Percentiles rank a stretch among this genome's conserved stretches.
These are phyloP conservation scores for Drosophila birchii DNA, from an alignment of 2,888 invertebrate species.

Conservation along the genomic window DNA sequence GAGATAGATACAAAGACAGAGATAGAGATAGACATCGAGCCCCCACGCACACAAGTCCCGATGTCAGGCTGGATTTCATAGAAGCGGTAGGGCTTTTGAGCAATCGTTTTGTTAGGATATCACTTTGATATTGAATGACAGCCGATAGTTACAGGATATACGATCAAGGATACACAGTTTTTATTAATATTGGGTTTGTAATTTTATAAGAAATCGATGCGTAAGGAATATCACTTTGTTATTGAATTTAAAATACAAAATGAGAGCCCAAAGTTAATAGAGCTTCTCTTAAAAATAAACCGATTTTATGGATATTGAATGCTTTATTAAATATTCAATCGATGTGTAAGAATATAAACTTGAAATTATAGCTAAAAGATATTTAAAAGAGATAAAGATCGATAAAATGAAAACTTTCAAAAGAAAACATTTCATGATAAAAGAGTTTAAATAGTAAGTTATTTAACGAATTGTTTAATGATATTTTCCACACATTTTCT, in stretches of 20 bases:
- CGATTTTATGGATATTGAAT: neutral
- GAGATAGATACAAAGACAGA: neutral
- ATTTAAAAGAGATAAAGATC: too few relatives aligned
- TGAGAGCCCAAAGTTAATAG: rapidly evolving
- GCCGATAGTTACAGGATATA: neutral
- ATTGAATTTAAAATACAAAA: too few relatives aligned
- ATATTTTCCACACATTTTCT: too few relatives aligned
- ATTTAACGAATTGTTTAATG: too few relatives aligned
- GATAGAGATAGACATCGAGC: too few relatives aligned
- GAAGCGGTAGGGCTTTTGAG: neutral
- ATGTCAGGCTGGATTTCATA: neutral
- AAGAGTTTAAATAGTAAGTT: too few relatives aligned
- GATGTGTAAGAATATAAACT: too few relatives aligned
- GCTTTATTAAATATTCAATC: too few relatives aligned
- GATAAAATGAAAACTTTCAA: too few relatives aligned
- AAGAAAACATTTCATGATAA: too few relatives aligned
- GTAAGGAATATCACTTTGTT: too few relatives aligned
- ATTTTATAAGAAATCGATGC: neutral
- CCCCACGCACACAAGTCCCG: neutral
- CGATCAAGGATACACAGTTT: neutral
- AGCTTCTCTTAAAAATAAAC: neutral
- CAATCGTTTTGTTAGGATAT: neutral
- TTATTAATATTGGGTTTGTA: neutral
- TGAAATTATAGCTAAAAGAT: too few relatives aligned
- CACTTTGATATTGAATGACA: neutral